These are phyloP conservation scores for Toxotes lorentzi DNA, from an alignment of 2,797 vertebrate genomes.

Conservation along the genomic window DNA sequence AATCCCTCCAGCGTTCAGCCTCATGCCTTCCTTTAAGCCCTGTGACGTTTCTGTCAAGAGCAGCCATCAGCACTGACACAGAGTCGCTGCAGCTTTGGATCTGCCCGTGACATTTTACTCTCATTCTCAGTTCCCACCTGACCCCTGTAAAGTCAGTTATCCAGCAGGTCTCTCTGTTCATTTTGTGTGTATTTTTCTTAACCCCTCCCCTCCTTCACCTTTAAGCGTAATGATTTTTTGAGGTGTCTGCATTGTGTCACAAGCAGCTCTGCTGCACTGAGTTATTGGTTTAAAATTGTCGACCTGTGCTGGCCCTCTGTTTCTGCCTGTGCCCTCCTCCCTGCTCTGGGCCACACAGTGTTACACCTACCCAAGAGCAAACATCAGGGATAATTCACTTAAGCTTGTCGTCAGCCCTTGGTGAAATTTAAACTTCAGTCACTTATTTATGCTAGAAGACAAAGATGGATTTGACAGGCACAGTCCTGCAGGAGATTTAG, in stretches of 20 bases:
- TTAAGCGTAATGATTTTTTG: neutral
- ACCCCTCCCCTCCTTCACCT: neutral
- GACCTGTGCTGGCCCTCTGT: neutral
- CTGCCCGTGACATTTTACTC: constrained; percentile 16
- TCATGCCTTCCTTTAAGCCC: constrained; percentile 66
- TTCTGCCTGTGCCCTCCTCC: constrained; percentile 9
- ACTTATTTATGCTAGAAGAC: constrained; percentile 2
- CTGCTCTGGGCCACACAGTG: constrained; percentile 10
- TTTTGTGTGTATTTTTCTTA: neutral
- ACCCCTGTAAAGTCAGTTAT: constrained; percentile 19
- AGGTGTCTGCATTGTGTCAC: constrained; percentile 4
- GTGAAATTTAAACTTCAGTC: constrained; percentile 55
- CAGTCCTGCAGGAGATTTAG: constrained; percentile 21
- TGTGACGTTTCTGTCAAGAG: constrained; percentile 48
- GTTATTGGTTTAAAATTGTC: constrained; percentile 19
- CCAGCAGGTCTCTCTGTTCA: constrained; percentile 10
- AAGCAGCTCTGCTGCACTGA: neutral
- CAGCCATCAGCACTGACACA: constrained; percentile 2
- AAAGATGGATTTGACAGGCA: constrained; percentile 10
- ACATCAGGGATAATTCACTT: constrained; percentile 60
- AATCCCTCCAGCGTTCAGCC: constrained; percentile 70
- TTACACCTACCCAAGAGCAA: constrained; percentile 71
- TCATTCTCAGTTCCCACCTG: constrained; percentile 8
- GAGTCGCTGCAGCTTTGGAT: constrained; percentile 37
- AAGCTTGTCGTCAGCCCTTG: constrained; percentile 31